A percentile compares a stretch with the other conserved stretches of the same genome.
phyloP scores from a whole-genome alignment of 2,888 invertebrate genomes.

The Cephus sareptanus region DNA sequence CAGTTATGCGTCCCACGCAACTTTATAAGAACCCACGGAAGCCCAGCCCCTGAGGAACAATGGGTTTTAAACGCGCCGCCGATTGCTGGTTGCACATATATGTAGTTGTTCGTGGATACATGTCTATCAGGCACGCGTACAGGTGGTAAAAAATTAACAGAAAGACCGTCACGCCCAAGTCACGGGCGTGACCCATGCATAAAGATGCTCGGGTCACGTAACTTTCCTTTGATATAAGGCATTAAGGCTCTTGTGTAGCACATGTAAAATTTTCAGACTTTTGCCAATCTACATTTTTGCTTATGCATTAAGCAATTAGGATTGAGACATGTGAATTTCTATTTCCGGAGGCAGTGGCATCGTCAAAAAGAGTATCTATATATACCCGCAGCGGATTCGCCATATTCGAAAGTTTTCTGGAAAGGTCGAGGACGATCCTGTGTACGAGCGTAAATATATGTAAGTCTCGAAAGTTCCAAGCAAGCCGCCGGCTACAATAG shows the following conservation, averaged over 20 bases:
- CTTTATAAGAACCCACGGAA: conserved; percentile 27
- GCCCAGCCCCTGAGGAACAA: conserved; percentile 40
- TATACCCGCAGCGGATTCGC: neutral
- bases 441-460: too few relatives aligned
- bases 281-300: too few relatives aligned
- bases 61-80: conserved; percentile 22
- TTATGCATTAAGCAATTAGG: too few relatives aligned
- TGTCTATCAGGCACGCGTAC: conserved; percentile 1
- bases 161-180: conserved; percentile 28
- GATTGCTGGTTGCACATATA: conserved; percentile 6
- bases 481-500: too few relatives aligned
- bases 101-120: neutral
- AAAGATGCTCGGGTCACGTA: conserved; percentile 8
- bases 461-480: too few relatives aligned
- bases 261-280: too few relatives aligned
- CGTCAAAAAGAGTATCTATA: neutral
- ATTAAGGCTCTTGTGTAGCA: neutral
- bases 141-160: conserved; percentile 26
- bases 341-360: too few relatives aligned
- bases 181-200: conserved; percentile 25
- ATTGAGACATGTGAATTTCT: too few relatives aligned
- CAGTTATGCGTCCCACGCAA: conserved; percentile 54
- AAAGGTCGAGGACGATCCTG: conserved; percentile 31
- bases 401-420: conserved; percentile 30
- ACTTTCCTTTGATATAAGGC: conserved; percentile 7